Evolutionary conservation across 2,888 invertebrate genomes (phyloP), one percentile per base, ranked within the genome.

Genomic region (Monoplex corrugatus): DNA sequence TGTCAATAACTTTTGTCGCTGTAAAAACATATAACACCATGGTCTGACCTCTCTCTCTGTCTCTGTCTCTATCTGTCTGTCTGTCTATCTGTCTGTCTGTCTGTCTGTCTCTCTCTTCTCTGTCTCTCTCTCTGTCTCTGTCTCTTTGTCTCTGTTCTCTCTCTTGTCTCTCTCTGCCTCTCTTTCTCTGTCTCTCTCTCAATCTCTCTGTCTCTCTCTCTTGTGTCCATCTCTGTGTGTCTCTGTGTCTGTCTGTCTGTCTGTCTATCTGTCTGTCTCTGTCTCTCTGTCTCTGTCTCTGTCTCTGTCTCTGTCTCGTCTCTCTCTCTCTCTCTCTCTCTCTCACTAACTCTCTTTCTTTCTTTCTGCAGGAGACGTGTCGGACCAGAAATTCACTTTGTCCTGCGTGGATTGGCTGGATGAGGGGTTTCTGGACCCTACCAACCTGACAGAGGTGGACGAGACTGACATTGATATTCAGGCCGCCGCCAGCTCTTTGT

Each of bases 371-470:
- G 87, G 87, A 5, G 38, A 87, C 28, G 78, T 75, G 38, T 16
- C 78, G 78, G 35, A 6, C 23, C 35, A 78, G n/a, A 44, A 13
- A 35, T 87, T 87, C 78, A 78, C 35, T 3, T 3, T 87, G 32
- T 23, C 0, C 35, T 87, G 87, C 78, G 1, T 10, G 2, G 87
- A 35, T 10, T 87, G 87, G 87, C 28, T 8, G 13, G 87, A 87
- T 38, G 87, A 87, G 19, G 87, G 87, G 10, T 87, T 78, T 28
- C 23, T 19, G 5, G 50, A 44, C 28, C 75, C 75, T 35, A 50
- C 45, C 35, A 87, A 87, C 45, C 2, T 44, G n/a, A 86, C 86
- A 3, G 72, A 86, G 19, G 28, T 6, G 23, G 43, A n/a, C 40
- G 40, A 23, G 23, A 13, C 16, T 10, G n/a, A 13, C 32, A 13